Percentiles rank a stretch among this genome's conserved stretches.
These are phyloP conservation scores for Buathra laborator DNA, from an alignment of 2,888 invertebrate genomes.

Conservation along the genomic window DNA sequence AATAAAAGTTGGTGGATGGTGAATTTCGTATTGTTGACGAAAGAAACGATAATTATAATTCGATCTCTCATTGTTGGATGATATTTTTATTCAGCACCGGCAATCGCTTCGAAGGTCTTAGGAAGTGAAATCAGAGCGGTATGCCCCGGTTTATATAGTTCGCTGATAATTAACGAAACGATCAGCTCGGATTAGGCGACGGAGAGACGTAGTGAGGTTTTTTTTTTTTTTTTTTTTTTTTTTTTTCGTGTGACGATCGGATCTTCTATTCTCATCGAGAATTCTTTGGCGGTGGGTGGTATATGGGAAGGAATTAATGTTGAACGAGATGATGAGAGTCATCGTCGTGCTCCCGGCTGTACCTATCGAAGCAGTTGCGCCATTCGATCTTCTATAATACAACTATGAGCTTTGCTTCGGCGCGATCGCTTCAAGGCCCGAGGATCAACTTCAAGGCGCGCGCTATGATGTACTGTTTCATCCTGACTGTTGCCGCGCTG, in stretches of 20 bases:
- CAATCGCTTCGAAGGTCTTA: constrained; percentile 2
- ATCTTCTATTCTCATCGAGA: constrained; percentile 27
- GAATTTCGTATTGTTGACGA: background rate
- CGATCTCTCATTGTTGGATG: constrained; percentile 1
- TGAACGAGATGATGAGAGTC: constrained; percentile 60
- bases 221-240: constrained; percentile 20
- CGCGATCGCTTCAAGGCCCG: constrained; percentile 40
- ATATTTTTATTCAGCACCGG: background rate
- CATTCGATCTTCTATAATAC: constrained; percentile 19
- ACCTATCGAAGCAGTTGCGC: constrained; percentile 59
- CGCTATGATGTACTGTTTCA: constrained; percentile 32
- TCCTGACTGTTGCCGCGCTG: constrained; percentile 39
- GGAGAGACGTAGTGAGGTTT: background rate
- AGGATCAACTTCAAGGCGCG: constrained; percentile 59
- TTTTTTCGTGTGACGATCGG: constrained; percentile 30
- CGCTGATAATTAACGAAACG: constrained; percentile 63
- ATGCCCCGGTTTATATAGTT: constrained; percentile 59
- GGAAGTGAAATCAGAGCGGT: constrained; percentile 58
- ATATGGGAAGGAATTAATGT: constrained; percentile 21
- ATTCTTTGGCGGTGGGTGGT: constrained; percentile 64
- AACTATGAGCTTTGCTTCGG: constrained; percentile 56
- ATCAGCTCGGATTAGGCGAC: constrained; percentile 55
- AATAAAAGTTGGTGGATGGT: background rate
- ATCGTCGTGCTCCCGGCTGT: constrained; percentile 60
- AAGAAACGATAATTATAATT: constrained; percentile 1